Base-by-base conservation (phyloP, 2,113 vertebrate genomes). In the Ophthalmolycus amberensis region DNA sequence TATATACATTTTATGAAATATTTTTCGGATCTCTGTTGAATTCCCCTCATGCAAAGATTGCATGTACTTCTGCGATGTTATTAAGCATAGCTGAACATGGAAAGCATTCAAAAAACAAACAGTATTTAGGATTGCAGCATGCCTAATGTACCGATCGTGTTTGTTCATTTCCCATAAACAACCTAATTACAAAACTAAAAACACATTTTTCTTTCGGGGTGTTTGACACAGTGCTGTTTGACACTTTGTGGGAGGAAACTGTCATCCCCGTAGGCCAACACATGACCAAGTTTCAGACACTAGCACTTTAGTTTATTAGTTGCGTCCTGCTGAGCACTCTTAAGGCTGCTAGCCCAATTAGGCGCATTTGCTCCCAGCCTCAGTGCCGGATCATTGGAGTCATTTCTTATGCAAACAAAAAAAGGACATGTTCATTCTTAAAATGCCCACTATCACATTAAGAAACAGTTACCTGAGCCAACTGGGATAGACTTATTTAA, bases 241-340 rank as follows among this genome's bases (percentile, higher is more conserved):
- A 84, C 25, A 37, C 62, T 40, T 50, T 54, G 29, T 44, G 50
- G 44, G 22, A 69, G 66, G 65, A 77, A 69, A 64, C 7, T 34
- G 11, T 42, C 71, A 70, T 79, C 50, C 58, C 79, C 52, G 46
- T 54, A 86, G 84, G 42, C 44, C 68, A 52, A 37, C 46, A 75
- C 75, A 60, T 25, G 40, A 77, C 46, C 50, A 83, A 54, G 50
- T 66, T 84, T 59, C 71, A 85, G 67, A 74, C 40, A 32, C 27
- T 6, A 54, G 66, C 66, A 62, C 75, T 90, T 82, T 63, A 18
- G 56, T 84, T 84, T 73, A 90, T 89, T 90, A 90, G 63, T 85
- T 79, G 65, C 34, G 34, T 86, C 80, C 84, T 90, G 88, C 85
- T 88, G 89, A 83, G 85, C 59, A 82, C 76, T 86, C 82, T 86